A percentile compares a stretch with the other conserved stretches of the same genome.
Conservation (phyloP, 2,797 vertebrate species). For the Phalloptychus januarius region DNA sequence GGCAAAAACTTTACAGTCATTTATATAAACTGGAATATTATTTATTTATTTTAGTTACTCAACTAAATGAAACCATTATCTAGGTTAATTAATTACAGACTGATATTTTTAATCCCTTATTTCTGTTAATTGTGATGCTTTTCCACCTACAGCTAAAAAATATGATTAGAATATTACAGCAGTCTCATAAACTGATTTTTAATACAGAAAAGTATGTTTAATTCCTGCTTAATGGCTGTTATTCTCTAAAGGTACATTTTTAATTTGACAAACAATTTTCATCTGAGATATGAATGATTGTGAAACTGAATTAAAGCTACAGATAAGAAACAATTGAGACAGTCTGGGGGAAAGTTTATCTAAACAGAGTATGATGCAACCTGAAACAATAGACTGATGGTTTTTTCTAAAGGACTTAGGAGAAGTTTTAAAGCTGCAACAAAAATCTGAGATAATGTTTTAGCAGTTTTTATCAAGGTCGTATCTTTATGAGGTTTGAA, state of each 20-base stretch:
- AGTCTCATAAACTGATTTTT: background rate
- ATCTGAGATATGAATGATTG: background rate
- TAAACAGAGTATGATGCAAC: background rate
- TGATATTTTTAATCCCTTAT: no score
- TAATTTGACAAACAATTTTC: background rate
- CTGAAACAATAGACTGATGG: background rate
- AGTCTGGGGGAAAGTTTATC: background rate
- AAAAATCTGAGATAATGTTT: background rate
- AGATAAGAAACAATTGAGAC: background rate
- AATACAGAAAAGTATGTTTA: background rate
- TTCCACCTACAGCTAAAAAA: background rate
- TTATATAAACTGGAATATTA: background rate
- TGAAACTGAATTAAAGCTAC: background rate
- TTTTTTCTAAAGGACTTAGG: background rate
- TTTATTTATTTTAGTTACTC: no score
- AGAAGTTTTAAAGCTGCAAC: background rate
- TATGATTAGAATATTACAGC: background rate
- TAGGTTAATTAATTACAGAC: no score
- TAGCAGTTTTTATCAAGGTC: background rate
- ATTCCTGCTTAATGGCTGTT: background rate
- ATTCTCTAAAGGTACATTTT: background rate
- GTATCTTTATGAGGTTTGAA: background rate
- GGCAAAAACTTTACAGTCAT: no score
- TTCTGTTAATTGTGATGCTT: no score
- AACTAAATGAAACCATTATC: no score